Conservation (phyloP, 2,113 vertebrate genomes). For the Cranoglanis bouderius region DNA sequence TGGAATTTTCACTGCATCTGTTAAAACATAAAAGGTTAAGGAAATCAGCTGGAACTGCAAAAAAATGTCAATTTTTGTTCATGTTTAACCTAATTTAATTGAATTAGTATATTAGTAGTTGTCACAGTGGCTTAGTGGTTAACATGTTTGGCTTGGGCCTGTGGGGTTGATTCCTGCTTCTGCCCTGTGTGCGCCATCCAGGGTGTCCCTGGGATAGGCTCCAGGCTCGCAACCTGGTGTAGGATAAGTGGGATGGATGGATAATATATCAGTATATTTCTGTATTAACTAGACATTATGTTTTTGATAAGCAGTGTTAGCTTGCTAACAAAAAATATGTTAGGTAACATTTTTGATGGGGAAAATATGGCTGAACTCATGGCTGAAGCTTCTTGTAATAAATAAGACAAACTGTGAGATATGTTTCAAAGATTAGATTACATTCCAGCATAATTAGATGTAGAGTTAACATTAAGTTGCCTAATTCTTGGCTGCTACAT, state of each 20-base stretch:
- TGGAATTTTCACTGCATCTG: not conserved
- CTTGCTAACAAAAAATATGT: not conserved
- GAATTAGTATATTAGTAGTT: too few relatives aligned
- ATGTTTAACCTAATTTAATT: not conserved
- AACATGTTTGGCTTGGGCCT: too few relatives aligned
- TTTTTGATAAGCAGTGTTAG: not conserved
- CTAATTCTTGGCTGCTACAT: not conserved
- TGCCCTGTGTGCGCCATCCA: too few relatives aligned
- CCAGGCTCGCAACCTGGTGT: too few relatives aligned
- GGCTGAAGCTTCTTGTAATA: not conserved
- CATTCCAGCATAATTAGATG: not conserved
- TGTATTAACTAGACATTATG: not conserved
- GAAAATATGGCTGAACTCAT: not conserved
- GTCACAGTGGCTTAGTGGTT: too few relatives aligned
- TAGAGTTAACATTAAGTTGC: not conserved
- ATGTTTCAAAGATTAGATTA: not conserved
- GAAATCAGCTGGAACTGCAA: not conserved
- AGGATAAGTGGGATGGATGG: too few relatives aligned
- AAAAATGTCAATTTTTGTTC: not conserved
- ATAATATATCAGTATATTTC: not conserved
- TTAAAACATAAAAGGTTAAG: not conserved
- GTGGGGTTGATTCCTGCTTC: too few relatives aligned
- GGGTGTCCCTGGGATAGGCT: too few relatives aligned
- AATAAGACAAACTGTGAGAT: not conserved
- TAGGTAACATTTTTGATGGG: not conserved